Evolutionary conservation across 2,113 vertebrate species (phyloP).

Genomic region (Antigone vipio): DNA sequence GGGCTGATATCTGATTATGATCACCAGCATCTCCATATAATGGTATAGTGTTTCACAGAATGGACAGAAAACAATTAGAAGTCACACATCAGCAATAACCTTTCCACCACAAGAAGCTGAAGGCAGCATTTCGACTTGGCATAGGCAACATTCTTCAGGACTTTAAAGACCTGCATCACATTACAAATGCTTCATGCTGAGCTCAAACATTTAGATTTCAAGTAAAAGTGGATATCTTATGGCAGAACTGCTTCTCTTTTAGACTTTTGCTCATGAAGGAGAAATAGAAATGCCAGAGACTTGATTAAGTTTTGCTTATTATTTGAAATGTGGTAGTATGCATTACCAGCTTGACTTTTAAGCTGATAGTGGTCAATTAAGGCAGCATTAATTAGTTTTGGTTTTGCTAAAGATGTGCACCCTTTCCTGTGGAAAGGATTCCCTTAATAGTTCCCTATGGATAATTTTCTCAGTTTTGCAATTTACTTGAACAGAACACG

Average conservation of each 20-base stretch:
- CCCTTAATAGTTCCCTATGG: not conserved
- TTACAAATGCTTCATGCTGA: not conserved
- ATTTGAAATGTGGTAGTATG: not conserved
- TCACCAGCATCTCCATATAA: fast-evolving
- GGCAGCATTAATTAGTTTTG: not conserved
- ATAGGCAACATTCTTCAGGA: not conserved
- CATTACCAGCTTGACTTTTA: not conserved
- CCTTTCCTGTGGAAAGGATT: not conserved
- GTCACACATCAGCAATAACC: not conserved
- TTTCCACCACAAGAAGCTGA: not conserved
- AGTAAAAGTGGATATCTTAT: not conserved
- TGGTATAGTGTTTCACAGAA: not conserved
- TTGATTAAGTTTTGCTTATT: not conserved
- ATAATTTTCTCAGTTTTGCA: not conserved
- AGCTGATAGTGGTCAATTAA: not conserved
- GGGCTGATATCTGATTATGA: fast-evolving
- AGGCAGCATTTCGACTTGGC: not conserved
- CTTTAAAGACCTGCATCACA: not conserved
- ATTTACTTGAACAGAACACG: not conserved
- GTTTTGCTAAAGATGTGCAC: not conserved
- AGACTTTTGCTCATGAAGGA: not conserved
- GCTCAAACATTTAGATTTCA: not conserved
- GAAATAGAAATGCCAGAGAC: not conserved
- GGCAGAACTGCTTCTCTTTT: not conserved
- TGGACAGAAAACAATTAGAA: not conserved